Conservation (phyloP, 2,797 vertebrate species). For the Spinus olivaceus region DNA sequence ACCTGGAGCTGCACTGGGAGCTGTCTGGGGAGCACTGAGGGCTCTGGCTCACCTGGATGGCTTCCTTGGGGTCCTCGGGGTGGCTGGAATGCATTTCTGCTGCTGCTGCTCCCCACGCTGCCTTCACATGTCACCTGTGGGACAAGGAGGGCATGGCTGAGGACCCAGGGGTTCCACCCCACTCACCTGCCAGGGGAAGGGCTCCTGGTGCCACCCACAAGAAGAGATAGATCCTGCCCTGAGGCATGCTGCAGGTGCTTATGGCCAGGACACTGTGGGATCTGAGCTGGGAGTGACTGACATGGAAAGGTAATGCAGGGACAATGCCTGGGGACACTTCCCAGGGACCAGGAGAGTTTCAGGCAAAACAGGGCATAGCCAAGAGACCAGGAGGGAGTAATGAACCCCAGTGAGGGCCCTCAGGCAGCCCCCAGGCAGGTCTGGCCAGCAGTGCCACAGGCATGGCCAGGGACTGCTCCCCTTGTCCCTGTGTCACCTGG, state of each 20-base stretch:
- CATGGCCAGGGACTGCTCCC: not conserved
- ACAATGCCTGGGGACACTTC: fast-evolving
- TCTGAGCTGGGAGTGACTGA: not conserved
- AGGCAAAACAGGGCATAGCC: not conserved
- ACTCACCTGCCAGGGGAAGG: not conserved
- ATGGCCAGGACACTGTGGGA: not conserved
- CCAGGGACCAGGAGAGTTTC: not conserved
- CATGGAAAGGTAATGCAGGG: fast-evolving
- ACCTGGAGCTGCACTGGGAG: not conserved
- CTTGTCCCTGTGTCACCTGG: not conserved
- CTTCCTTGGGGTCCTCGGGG: conserved; percentile 78
- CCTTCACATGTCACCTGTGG: conserved; percentile 77
- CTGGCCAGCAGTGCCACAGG: not conserved
- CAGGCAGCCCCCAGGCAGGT: not conserved
- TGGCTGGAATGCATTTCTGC: conserved; percentile 88
- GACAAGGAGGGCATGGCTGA: not conserved
- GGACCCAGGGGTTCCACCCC: not conserved
- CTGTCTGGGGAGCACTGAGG: not conserved
- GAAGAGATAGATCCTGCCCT: not conserved
- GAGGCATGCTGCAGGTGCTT: fast-evolving
- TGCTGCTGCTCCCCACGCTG: not conserved
- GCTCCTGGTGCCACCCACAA: not conserved
- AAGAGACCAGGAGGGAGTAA: not conserved
- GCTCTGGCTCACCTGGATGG: conserved; percentile 79
- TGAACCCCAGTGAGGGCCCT: not conserved